phyloP scores from a whole-genome alignment of 2,113 vertebrate species.

The Pteronura brasiliensis region DNA sequence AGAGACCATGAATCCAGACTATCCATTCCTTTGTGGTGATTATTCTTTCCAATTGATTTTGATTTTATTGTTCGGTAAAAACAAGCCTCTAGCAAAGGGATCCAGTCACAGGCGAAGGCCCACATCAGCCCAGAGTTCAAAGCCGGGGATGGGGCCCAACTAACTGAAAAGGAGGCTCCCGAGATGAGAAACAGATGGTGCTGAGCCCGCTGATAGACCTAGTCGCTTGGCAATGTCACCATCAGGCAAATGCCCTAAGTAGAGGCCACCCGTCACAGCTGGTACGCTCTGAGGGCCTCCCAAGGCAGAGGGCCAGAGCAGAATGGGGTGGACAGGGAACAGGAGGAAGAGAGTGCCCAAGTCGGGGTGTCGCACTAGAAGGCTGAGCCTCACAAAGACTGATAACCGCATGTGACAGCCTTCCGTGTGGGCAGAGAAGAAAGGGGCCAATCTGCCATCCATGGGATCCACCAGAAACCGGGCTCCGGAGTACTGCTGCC shows the following conservation, averaged over 20 bases:
- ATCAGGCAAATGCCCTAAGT: background rate
- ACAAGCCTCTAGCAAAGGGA: background rate
- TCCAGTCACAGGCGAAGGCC: background rate
- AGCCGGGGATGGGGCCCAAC: background rate
- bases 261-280: background rate
- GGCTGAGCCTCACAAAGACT: background rate
- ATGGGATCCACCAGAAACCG: background rate
- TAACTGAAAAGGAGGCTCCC: background rate
- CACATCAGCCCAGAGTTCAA: background rate
- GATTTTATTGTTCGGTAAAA: background rate
- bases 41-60: slow-evolving; percentile 47
- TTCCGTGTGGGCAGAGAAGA: background rate
- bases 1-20: background rate
- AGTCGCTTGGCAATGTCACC: background rate
- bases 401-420: background rate
- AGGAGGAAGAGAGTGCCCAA: background rate
- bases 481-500: background rate
- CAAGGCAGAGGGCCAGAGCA: background rate
- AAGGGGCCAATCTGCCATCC: background rate
- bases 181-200: background rate
- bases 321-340: background rate
- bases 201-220: background rate
- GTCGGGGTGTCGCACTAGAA: background rate
- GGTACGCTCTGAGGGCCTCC: background rate
- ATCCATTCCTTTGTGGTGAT: background rate